These are phyloP conservation scores for Procambarus virginalis DNA, from an alignment of 1,140 invertebrate genomes.

Conservation along the genomic window DNA sequence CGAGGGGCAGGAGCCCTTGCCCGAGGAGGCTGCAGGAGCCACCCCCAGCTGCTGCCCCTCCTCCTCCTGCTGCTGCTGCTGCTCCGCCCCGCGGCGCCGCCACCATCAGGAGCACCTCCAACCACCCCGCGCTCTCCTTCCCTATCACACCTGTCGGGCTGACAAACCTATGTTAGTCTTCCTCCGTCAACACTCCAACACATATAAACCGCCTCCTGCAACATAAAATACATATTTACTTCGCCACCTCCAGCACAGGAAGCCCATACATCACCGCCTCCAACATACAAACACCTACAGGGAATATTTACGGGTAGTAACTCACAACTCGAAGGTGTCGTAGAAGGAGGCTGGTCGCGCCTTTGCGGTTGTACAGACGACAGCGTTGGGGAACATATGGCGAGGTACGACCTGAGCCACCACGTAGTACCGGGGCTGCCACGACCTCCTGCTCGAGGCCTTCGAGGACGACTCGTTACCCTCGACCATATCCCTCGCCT, in stretches of 20 bases:
- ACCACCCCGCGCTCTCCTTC: neutral
- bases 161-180: neutral
- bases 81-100: neutral
- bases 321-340: constrained; percentile 39
- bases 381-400: neutral
- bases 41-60: neutral
- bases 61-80: no score
- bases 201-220: no score
- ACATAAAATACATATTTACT: no score
- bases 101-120: neutral
- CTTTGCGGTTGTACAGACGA: constrained; percentile 10
- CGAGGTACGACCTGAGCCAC: constrained; percentile 27
- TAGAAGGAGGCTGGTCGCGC: constrained; percentile 26
- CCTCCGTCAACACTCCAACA: no score
- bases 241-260: no score
- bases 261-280: no score
- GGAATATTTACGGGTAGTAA: neutral
- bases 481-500: constrained; percentile 6
- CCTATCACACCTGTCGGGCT: constrained; percentile 24
- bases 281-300: no score
- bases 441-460: neutral
- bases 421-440: neutral
- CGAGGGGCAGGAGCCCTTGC: constrained; percentile 27
- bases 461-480: no score
- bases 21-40: neutral